A percentile compares a stretch with the other conserved stretches of the same genome.
These are phyloP conservation scores for Theonella swinhoei DNA, from an alignment of 37 sponge, comb jelly and placozoan species.

Conservation along the genomic window DNA sequence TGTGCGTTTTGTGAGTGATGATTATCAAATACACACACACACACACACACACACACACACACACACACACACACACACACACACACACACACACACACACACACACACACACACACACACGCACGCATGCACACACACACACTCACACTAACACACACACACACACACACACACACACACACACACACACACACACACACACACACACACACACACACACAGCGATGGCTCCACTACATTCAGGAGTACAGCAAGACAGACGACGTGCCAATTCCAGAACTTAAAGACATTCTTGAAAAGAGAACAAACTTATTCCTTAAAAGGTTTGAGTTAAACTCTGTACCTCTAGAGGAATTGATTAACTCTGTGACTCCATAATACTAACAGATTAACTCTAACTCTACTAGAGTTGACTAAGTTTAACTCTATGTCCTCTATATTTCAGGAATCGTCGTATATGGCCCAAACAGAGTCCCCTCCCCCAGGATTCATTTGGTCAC, in stretches of 20 bases:
- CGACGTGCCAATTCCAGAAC: neutral
- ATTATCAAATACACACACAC: too few species aligned
- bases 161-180: constrained; percentile 11
- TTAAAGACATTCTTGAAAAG: constrained; percentile 21
- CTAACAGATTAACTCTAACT: neutral
- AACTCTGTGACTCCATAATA: neutral
- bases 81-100: too few species aligned
- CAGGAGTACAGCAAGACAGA: constrained; percentile 41
- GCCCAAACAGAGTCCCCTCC: neutral
- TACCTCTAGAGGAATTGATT: neutral
- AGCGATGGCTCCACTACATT: constrained; percentile 54
- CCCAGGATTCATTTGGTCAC: constrained; percentile 12
- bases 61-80: too few species aligned
- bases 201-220: constrained; percentile 23
- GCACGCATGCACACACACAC: too few species aligned
- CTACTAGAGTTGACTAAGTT: neutral
- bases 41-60: too few species aligned
- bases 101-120: too few species aligned
- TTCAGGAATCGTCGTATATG: constrained; percentile 48
- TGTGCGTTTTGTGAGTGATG: too few species aligned
- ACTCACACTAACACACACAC: neutral
- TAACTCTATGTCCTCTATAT: neutral
- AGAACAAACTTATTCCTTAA: constrained; percentile 44
- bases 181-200: constrained; percentile 44
- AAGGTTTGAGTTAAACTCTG: neutral